Base-by-base conservation (phyloP, 2,797 vertebrate species). In the Coendou prehensilis region DNA sequence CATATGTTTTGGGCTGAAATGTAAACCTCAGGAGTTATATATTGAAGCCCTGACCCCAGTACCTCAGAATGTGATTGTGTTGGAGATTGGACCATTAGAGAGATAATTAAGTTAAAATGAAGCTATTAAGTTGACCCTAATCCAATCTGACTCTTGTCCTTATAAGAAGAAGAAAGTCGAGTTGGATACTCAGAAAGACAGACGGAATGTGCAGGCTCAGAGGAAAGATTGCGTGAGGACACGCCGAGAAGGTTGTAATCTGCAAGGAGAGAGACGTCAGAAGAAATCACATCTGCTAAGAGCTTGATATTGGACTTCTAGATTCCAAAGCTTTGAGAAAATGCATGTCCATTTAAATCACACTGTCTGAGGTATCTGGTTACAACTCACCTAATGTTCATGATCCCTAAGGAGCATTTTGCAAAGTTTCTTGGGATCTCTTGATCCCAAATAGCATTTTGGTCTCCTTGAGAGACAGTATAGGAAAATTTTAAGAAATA, bases 121-220 rank as follows among this genome's bases (percentile, higher is more conserved):
- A 7, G 37, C 2, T 30, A 47, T 57, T 85, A 54, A 1, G 0
- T 13, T 92, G 30, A 33, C 57, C 52, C 3, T 54, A 47, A 45
- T 45, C 82, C 28, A 59, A 8, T 22, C 10, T 94, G 28, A 71
- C n/a, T 76, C 3, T 3, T 71, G 41, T 71, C 7, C 22, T 89
- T 82, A 41, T 47, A 56, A 94, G 67, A 81, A 95, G 50, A 88
- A 6, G 3, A 37, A 71, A 93, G 41, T 75, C 47, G 8, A 50
- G 26, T 78, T 15, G 75, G 50, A 26, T 20, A 17, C 5, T 26
- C 10, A 59, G 11, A 87, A 41, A 71, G 22, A 54, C 26, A 57
- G 1, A 37, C 85, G 33, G 13, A 4, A n/a, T 4, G 5, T 0
- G 2, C 9, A 5, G 1, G 41, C 17, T 11, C 45, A 22, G 54